Conservation (phyloP, 92 coral and sea anemone species). For the Palythoa caribaeorum region DNA sequence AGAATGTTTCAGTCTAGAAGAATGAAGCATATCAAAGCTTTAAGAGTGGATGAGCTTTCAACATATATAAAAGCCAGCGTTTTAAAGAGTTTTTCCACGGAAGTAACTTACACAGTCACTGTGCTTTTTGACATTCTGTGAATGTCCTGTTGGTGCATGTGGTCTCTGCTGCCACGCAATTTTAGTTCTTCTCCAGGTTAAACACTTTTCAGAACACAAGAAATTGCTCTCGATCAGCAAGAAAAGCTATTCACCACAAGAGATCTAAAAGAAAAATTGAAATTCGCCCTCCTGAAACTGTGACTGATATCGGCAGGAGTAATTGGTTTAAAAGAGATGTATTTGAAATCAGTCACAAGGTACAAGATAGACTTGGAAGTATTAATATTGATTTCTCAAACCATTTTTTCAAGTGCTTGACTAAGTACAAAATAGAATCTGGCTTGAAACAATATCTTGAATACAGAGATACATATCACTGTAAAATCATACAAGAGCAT, state of each 20-base stretch:
- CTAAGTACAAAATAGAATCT: constrained; percentile 29
- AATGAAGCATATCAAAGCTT: constrained; percentile 54
- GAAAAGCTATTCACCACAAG: constrained; percentile 49
- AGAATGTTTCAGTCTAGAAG: constrained; percentile 65
- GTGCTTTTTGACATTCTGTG: constrained; percentile 62
- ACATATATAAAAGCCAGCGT: constrained; percentile 57
- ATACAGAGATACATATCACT: not conserved
- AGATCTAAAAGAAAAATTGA: constrained; percentile 53
- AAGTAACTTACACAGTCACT: constrained; percentile 61
- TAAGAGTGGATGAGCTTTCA: constrained; percentile 22
- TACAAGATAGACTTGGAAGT: constrained; percentile 27
- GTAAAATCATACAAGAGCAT: constrained; percentile 27
- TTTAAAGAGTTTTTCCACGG: constrained; percentile 57
- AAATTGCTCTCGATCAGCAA: constrained; percentile 36
- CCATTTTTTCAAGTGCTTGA: constrained; percentile 49
- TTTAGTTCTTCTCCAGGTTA: constrained; percentile 20
- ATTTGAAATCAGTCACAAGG: constrained; percentile 44
- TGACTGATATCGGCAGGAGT: constrained; percentile 35
- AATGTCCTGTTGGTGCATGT: constrained; percentile 58
- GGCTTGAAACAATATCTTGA: too few relatives aligned
- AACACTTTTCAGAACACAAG: constrained; percentile 34
- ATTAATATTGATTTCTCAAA: constrained; percentile 44
- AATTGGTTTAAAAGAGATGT: constrained; percentile 49
- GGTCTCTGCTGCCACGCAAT: constrained; percentile 39
- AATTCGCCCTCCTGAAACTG: constrained; percentile 4